A percentile compares a stretch with the other conserved stretches of the same genome.
Conservation (phyloP, 2,113 vertebrate species). For the Crypturellus undulatus region DNA sequence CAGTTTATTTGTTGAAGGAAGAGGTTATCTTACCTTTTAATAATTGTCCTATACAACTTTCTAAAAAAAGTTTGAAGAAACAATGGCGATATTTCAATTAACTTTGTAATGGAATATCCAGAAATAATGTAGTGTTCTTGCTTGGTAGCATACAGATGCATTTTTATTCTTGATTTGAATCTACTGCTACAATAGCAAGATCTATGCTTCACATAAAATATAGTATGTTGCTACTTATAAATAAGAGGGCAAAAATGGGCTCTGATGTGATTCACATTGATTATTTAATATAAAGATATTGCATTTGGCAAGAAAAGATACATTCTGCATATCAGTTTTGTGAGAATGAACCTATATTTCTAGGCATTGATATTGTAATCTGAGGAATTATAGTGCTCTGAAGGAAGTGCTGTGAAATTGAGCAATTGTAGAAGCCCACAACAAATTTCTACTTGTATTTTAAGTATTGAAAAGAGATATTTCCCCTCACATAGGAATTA, state of each 20-base stretch:
- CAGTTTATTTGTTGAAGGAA: background rate
- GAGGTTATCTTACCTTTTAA: background rate
- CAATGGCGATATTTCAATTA: background rate
- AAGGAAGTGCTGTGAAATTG: background rate
- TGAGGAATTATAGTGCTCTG: background rate
- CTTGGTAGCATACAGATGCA: background rate
- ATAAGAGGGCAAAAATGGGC: background rate
- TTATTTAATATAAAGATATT: conserved; percentile 2
- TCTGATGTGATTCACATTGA: background rate
- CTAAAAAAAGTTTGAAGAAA: background rate
- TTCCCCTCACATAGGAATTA: background rate
- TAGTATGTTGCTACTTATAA: background rate
- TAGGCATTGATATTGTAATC: background rate
- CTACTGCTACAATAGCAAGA: background rate
- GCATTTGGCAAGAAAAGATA: background rate
- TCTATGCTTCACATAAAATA: background rate
- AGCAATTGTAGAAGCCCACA: background rate
- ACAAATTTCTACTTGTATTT: background rate
- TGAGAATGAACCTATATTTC: background rate
- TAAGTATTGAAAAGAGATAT: background rate
- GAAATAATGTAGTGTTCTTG: background rate
- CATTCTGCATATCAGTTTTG: background rate
- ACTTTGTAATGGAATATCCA: background rate
- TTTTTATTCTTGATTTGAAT: background rate
- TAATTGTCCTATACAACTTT: background rate